Conservation (phyloP, 2,113 vertebrate species). For the Ornithorhynchus anatinus region DNA sequence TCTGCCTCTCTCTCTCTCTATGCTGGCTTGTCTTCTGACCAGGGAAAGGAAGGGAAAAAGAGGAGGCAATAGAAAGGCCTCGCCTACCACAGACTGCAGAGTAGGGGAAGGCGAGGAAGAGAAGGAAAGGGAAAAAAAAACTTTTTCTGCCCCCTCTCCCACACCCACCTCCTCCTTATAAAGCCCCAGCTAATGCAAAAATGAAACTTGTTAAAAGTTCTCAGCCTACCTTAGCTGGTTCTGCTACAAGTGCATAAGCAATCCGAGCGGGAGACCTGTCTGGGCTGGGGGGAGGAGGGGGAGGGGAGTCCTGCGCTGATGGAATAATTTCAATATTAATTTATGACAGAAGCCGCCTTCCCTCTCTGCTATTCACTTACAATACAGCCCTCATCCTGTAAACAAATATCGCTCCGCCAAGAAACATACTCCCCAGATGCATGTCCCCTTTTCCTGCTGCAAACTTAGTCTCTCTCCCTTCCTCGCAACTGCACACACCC, state of each 20-base stretch:
- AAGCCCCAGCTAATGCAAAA: constrained; percentile 45
- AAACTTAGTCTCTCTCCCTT: constrained; percentile 23
- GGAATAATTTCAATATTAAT: constrained; percentile 66
- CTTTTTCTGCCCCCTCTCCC: constrained; percentile 22
- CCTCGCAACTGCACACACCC: constrained; percentile 32
- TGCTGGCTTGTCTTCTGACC: constrained; percentile 45
- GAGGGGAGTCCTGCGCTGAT: constrained; percentile 38
- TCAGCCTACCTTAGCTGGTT: constrained; percentile 68
- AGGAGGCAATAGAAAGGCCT: constrained; percentile 41
- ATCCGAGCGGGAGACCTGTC: constrained; percentile 45
- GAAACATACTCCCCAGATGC: constrained; percentile 65
- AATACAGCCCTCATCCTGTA: constrained; percentile 63
- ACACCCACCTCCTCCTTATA: background rate
- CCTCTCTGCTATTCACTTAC: constrained; percentile 63
- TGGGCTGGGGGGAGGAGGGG: constrained; percentile 32
- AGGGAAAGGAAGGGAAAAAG: constrained; percentile 23
- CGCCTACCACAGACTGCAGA: constrained; percentile 37
- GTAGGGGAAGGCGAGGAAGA: too few species aligned
- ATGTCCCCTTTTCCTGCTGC: constrained; percentile 47
- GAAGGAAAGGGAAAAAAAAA: constrained; percentile 39
- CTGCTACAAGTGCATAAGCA: constrained; percentile 73
- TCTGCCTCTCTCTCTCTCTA: constrained; percentile 32
- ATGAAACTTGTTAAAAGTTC: constrained; percentile 63
- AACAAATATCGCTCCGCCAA: constrained; percentile 76
- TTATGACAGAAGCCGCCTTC: constrained; percentile 59